These are phyloP conservation scores for Phrynocephalus forsythii DNA, from an alignment of 2,797 vertebrate genomes.

Conservation along the genomic window DNA sequence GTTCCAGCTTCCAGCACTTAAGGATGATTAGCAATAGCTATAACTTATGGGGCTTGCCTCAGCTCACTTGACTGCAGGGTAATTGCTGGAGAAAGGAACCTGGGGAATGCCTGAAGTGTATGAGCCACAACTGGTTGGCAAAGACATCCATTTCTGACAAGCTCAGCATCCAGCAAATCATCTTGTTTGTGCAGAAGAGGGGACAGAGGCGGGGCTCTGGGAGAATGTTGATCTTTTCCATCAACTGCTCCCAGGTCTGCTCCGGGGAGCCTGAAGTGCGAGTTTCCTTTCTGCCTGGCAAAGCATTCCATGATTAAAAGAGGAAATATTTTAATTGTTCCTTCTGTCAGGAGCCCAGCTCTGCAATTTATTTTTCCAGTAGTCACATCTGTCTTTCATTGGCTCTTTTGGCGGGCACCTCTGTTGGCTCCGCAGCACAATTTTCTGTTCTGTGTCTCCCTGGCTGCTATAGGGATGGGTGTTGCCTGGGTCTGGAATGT, in stretches of 20 bases:
- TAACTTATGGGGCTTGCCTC: slow-evolving; percentile 64
- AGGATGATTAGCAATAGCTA: slow-evolving; percentile 71
- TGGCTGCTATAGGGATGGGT: not conserved
- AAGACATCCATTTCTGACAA: slow-evolving; percentile 51
- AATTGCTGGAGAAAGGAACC: slow-evolving; percentile 68
- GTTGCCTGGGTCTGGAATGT: slow-evolving; percentile 26
- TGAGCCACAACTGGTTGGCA: slow-evolving; percentile 60
- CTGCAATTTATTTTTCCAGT: slow-evolving; percentile 68
- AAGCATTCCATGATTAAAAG: slow-evolving; percentile 64
- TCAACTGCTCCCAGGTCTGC: slow-evolving; percentile 46
- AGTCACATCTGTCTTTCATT: slow-evolving; percentile 57
- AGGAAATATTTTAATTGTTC: slow-evolving; percentile 61
- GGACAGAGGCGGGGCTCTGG: slow-evolving; percentile 39
- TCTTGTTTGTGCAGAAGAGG: slow-evolving; percentile 31
- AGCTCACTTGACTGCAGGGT: slow-evolving; percentile 57
- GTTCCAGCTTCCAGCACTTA: slow-evolving; percentile 73
- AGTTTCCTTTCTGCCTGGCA: slow-evolving; percentile 55
- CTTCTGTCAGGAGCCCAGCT: slow-evolving; percentile 59
- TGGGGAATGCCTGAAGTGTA: slow-evolving; percentile 53
- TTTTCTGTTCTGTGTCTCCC: slow-evolving; percentile 56
- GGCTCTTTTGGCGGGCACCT: slow-evolving; percentile 49
- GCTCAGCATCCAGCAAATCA: slow-evolving; percentile 62
- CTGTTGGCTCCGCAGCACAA: slow-evolving; percentile 35
- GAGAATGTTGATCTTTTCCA: slow-evolving; percentile 32
- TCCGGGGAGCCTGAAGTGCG: slow-evolving; percentile 51